Conservation (phyloP, 1,140 invertebrate genomes). For the Schlechtendalia chinensis region DNA sequence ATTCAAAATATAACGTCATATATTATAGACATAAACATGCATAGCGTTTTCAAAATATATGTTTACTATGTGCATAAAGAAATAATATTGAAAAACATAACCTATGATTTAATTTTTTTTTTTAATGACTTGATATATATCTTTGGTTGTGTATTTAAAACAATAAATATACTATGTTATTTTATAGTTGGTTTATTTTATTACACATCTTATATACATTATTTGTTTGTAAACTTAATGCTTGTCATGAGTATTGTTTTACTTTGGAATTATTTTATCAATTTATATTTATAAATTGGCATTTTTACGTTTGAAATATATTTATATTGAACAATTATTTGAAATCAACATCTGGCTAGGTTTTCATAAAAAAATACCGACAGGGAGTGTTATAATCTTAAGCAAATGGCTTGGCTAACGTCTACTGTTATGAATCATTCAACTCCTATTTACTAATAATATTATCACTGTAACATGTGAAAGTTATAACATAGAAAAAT, state of each 20-base stretch:
- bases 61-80: background rate
- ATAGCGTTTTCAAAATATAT: background rate
- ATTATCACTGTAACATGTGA: background rate
- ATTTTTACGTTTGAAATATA: background rate
- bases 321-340: background rate
- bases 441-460: background rate
- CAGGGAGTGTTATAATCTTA: background rate
- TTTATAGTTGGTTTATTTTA: background rate
- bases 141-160: background rate
- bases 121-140: too few species aligned
- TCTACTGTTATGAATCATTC: background rate
- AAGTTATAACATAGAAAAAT: background rate
- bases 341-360: background rate
- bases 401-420: background rate
- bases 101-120: background rate
- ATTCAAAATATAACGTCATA: background rate
- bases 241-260: too few species aligned
- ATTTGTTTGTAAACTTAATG: background rate
- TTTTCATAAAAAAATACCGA: background rate
- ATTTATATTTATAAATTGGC: background rate
- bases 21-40: background rate
- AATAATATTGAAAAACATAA: background rate
- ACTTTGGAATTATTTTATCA: background rate
- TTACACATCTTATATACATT: background rate
- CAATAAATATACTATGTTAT: background rate